phyloP scores from a whole-genome alignment of 2,113 vertebrate species.

The Hemiprocne comata region DNA sequence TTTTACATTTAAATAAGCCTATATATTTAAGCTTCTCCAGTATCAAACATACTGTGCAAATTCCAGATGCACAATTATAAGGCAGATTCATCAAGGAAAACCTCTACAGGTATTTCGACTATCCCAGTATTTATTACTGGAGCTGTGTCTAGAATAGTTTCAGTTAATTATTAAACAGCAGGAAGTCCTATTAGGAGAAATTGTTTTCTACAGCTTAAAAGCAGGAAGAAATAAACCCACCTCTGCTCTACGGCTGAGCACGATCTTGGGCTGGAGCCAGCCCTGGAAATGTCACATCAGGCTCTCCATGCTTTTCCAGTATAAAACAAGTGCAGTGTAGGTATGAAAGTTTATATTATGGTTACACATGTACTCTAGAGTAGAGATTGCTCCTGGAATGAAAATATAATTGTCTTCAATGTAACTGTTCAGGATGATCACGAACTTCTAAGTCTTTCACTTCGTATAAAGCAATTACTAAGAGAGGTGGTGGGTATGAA shows the following conservation, averaged over 20 bases:
- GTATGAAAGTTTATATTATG: background rate
- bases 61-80: background rate
- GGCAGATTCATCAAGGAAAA: background rate
- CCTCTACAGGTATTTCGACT: background rate
- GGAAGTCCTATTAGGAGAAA: background rate
- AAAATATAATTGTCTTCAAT: background rate
- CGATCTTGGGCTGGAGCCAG: background rate
- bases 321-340: background rate
- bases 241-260: background rate
- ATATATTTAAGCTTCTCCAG: background rate
- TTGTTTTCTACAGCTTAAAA: background rate
- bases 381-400: background rate
- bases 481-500: background rate
- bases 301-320: background rate
- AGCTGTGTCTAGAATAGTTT: background rate
- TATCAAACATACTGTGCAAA: background rate
- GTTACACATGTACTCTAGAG: fast-evolving
- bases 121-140: background rate
- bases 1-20: background rate
- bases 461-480: background rate
- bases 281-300: background rate
- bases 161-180: background rate
- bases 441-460: background rate
- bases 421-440: background rate
- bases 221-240: background rate